A percentile compares a stretch with the other conserved stretches of the same genome.
phyloP scores from a whole-genome alignment of 2,113 vertebrate species.

The Gasterosteus aculeatus region DNA sequence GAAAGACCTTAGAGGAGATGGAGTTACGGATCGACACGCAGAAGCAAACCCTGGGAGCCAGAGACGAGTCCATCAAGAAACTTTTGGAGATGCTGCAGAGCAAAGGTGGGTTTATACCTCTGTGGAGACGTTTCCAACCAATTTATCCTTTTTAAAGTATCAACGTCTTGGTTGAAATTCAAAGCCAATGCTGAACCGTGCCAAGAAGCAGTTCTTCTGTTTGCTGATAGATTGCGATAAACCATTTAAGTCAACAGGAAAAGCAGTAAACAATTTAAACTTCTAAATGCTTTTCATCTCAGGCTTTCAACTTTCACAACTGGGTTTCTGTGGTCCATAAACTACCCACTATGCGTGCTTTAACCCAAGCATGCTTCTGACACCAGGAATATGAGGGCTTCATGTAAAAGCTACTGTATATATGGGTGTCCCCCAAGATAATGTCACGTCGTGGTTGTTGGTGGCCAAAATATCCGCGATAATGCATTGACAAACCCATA shows the following conservation, averaged over 20 bases:
- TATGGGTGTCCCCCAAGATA: neutral
- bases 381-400: no score
- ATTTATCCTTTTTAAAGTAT: neutral
- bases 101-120: slow-evolving; percentile 78
- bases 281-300: neutral
- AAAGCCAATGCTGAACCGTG: neutral
- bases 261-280: neutral
- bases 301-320: neutral
- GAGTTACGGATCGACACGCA: slow-evolving; percentile 96
- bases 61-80: slow-evolving; percentile 98
- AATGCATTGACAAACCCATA: neutral
- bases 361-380: no score
- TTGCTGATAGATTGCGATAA: neutral
- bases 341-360: neutral
- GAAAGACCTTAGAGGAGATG: slow-evolving; percentile 99
- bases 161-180: neutral
- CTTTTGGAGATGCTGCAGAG: slow-evolving; percentile 99
- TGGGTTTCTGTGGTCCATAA: slow-evolving; percentile 10
- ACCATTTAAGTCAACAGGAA: neutral
- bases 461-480: slow-evolving; percentile 1
- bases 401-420: neutral
- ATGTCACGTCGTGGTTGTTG: neutral
- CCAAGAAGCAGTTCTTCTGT: neutral
- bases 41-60: slow-evolving; percentile 93
- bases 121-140: neutral